A percentile compares a stretch with the other conserved stretches of the same genome.
These are phyloP conservation scores for Ophioninae sp. DNA, from an alignment of 2,888 invertebrate genomes.

Conservation along the genomic window DNA sequence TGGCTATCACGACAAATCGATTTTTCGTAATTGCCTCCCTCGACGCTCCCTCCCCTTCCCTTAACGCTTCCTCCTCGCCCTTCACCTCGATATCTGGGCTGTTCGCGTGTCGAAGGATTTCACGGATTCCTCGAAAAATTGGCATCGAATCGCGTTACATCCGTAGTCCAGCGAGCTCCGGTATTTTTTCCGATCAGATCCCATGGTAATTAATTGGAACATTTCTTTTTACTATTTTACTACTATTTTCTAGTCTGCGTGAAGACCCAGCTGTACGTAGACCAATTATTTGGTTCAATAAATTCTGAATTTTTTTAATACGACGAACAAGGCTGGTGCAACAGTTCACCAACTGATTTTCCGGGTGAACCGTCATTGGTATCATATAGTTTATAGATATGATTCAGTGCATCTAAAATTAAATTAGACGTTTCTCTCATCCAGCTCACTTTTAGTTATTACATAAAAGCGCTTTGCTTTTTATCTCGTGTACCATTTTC, in stretches of 20 bases:
- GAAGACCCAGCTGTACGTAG: background rate
- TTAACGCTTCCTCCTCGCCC: slow-evolving; percentile 4
- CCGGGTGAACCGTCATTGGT: background rate
- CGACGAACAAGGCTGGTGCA: background rate
- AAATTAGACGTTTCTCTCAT: background rate
- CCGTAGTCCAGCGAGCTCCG: background rate
- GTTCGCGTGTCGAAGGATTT: slow-evolving; percentile 50
- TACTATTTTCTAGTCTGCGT: background rate
- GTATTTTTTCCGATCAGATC: slow-evolving; percentile 7
- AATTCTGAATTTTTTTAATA: background rate
- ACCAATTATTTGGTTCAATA: background rate
- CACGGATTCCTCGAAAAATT: slow-evolving; percentile 34
- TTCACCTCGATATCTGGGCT: slow-evolving; percentile 48
- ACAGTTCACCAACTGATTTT: background rate
- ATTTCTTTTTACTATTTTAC: background rate
- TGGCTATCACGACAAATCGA: slow-evolving; percentile 64
- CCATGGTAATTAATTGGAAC: background rate
- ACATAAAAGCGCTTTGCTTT: too few species aligned
- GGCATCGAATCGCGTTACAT: background rate
- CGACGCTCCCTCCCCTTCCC: background rate
- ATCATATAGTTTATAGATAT: background rate
- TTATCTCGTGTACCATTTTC: too few species aligned
- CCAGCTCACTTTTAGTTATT: too few species aligned
- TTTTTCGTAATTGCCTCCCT: slow-evolving; percentile 64
- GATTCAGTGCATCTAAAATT: background rate